Conservation (phyloP, 2,888 invertebrate species). For the Leptopilina drosophilae region DNA sequence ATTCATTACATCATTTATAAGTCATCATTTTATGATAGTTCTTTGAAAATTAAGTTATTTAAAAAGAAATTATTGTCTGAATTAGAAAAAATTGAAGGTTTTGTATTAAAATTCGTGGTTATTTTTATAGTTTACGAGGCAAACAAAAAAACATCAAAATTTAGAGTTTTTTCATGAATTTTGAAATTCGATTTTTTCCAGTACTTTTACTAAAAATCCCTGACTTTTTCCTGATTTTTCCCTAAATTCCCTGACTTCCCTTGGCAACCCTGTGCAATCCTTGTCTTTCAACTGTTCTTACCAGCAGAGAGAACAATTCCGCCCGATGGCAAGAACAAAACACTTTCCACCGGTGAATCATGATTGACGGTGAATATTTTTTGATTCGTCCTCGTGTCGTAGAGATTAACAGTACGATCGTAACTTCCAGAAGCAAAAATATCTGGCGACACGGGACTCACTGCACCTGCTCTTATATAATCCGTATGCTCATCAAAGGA, state of each 20-base stretch:
- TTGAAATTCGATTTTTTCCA: too few species aligned
- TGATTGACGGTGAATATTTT: constrained; percentile 88
- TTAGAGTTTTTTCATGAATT: too few species aligned
- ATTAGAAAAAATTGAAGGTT: too few species aligned
- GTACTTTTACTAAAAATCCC: too few species aligned
- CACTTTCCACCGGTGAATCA: constrained; percentile 92
- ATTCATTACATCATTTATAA: too few species aligned
- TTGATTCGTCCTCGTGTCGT: constrained; percentile 87
- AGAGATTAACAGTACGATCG: constrained; percentile 91
- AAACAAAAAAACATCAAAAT: too few species aligned
- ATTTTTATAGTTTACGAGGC: too few species aligned
- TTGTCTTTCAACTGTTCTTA: constrained; percentile 60
- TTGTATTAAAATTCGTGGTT: too few species aligned
- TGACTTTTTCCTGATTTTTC: not conserved
- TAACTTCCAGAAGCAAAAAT: constrained; percentile 92
- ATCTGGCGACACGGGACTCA: constrained; percentile 86
- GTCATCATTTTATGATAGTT: too few species aligned
- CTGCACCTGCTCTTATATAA: constrained; percentile 90
- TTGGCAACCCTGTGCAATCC: too few species aligned
- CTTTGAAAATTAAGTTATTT: too few species aligned
- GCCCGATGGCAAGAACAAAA: constrained; percentile 92
- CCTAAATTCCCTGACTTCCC: not conserved
- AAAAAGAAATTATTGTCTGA: too few species aligned
- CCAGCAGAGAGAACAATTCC: constrained; percentile 94
- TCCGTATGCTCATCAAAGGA: constrained; percentile 85